Evolutionary conservation across 2,888 invertebrate species (phyloP).

Genomic region (Diarsia dahlii): DNA sequence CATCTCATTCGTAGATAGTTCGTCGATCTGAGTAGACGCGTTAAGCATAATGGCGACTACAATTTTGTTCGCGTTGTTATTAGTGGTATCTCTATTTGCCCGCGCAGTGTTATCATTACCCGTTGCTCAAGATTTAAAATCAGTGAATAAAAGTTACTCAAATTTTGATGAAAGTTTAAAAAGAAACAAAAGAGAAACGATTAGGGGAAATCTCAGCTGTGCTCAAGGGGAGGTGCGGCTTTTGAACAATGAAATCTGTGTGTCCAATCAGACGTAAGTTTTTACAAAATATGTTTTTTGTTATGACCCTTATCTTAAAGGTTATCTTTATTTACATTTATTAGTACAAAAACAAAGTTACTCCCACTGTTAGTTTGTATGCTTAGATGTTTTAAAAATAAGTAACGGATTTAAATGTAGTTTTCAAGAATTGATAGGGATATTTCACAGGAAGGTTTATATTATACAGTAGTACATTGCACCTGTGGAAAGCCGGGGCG

Average conservation of each 20-base stretch:
- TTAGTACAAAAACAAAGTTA: too few species aligned
- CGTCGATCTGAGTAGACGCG: neutral
- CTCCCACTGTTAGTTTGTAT: too few species aligned
- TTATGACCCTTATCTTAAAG: too few species aligned
- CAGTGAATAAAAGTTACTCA: slow-evolving; percentile 2
- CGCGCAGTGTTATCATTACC: neutral
- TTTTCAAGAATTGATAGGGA: too few species aligned
- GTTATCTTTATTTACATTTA: too few species aligned
- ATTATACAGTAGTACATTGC: too few species aligned
- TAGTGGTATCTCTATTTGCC: neutral
- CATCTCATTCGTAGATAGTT: neutral
- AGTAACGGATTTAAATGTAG: too few species aligned
- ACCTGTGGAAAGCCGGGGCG: too few species aligned
- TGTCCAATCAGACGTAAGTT: slow-evolving; percentile 1
- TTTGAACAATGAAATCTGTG: neutral
- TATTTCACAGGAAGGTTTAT: too few species aligned
- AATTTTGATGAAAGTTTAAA: neutral
- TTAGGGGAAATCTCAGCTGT: neutral
- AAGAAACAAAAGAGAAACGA: slow-evolving; percentile 5
- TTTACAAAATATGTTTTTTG: neutral
- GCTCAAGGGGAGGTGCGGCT: neutral
- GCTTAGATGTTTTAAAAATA: too few species aligned
- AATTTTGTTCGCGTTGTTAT: neutral
- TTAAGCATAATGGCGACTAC: slow-evolving; percentile 3
- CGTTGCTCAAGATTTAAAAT: slow-evolving; percentile 3